Evolutionary conservation across 2,888 invertebrate species (phyloP), one percentile per base, ranked within the genome.

Genomic region (Netelia inedita): DNA sequence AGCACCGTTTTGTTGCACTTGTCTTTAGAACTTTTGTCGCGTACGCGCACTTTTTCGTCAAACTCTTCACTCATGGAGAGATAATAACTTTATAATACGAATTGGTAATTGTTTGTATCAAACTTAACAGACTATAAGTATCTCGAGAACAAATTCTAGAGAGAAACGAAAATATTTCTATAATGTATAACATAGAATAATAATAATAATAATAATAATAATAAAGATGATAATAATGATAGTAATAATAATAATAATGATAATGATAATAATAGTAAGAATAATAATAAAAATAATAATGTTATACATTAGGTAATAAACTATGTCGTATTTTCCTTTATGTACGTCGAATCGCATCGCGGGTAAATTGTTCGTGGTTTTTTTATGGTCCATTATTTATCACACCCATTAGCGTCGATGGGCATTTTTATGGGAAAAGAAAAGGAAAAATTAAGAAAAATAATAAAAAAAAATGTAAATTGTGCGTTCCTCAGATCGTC

Each of bases 101-200:
- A 76, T 85, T 74, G 23, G 21, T 69, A 78, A 81, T 76, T 69
- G 68, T 82, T 76, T 72, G 78, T 86, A 83, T 82, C 79, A 82
- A 84, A 85, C 74, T 74, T 69, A 79, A 87, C 79, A 71, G 79
- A 71, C 82, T 87, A 83, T 85, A 83, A 86, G 79, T 86, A 86
- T 81, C 50, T 69, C 55, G 63, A 41, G 35, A 57, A 69, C 57
- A n/a, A 57, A 10, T 59, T 19, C 23, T 50, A 1, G 65, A 73
- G 59, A 59, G 14, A 43, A 65, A 75, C 79, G 23, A 72, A 73
- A 72, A 78, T 71, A 16, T 82, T 69, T 66, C 66, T 80, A 82
- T 57, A 85, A 74, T 82, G 65, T 82, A 74, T 61, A 82, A 21
- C 57, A 75, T 69, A 16, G 9, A 53, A 53, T 53, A 66, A 80